Base-by-base conservation (phyloP, 1,140 invertebrate species). In the Samia ricini region DNA sequence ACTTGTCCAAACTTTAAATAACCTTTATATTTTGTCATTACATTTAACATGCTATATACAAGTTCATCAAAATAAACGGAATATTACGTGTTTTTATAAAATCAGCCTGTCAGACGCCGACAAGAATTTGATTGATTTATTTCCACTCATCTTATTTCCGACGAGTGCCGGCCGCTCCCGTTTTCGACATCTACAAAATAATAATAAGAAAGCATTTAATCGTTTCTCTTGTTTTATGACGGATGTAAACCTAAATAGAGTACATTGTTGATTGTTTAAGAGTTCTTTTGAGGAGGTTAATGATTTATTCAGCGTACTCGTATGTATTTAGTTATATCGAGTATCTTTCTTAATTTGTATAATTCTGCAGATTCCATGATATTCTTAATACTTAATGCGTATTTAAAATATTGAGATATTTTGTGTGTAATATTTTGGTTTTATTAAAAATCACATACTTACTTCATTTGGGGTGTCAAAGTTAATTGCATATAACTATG, bases 101-200 rank as follows among this genome's bases (percentile, higher is more conserved):
- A 24, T 42, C 56, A 57, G 56, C 12, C 56, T 12, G 29, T 21
- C 56, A 57, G 56, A 57, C 20, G 56, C 56, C 56, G 4, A 12
- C 33, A 24, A 22, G 7, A 22, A 24, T 33, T 57, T 36, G 56
- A 57, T 57, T 57, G 56, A 57, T 57, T 57, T 57, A 57, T 33
- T 57, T 20, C 29, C 24, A 42, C 42, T 57, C 33, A 57, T 57
- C 33, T 57, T 57, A 29, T 57, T 57, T 33, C 56, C 29, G 56
- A 57, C 24, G 20, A 29, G 24, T 33, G n/a, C 26, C 15, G 20
- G 23, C 22, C 18, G 56, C 33, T 55, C 22, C 24, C 18, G 52
- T 55, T 24, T 55, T 55, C 20, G 22, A 22, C 21, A 6, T 24
- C 52, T 10, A 23, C 50, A 12, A 42, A 55, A 23, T 23, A 23